phyloP scores from a whole-genome alignment of 2,888 invertebrate species.

The Caenorhabditis afra region DNA sequence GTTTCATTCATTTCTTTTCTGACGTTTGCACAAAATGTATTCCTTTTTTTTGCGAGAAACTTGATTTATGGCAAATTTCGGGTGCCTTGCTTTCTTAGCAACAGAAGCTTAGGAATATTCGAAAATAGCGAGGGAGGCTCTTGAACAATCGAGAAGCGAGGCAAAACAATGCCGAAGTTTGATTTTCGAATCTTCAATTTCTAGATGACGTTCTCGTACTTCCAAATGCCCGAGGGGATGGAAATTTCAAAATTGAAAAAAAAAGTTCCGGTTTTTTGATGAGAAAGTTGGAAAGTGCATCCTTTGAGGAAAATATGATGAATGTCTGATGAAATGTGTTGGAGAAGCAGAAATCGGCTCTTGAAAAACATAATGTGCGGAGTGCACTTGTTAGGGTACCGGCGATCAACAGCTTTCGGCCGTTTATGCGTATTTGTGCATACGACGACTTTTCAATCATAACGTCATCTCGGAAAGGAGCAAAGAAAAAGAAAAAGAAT shows the following conservation, averaged over 20 bases:
- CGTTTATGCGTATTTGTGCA: too few relatives aligned
- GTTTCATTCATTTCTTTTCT: neutral
- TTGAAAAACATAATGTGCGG: constrained; percentile 33
- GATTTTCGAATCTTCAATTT: too few relatives aligned
- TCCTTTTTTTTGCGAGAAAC: neutral
- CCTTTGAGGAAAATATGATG: neutral
- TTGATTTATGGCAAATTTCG: constrained; percentile 10
- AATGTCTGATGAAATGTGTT: constrained; percentile 20
- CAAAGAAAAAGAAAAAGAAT: too few relatives aligned
- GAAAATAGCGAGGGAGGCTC: neutral
- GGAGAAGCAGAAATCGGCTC: neutral
- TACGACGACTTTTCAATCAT: constrained; percentile 21
- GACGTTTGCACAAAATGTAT: neutral
- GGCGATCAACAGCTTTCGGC: constrained; percentile 26
- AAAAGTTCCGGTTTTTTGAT: neutral
- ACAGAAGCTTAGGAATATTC: neutral
- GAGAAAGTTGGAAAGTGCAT: neutral
- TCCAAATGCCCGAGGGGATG: too few relatives aligned
- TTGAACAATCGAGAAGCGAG: too few relatives aligned
- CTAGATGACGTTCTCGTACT: too few relatives aligned
- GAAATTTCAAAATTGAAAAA: neutral
- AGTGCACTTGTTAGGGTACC: constrained; percentile 53
- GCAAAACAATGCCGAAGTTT: too few relatives aligned
- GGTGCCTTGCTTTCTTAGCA: constrained; percentile 8
- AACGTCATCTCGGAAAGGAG: constrained; percentile 30